Evolutionary conservation across 2,113 vertebrate genomes (phyloP).

Genomic region (Hiodon alosoides): DNA sequence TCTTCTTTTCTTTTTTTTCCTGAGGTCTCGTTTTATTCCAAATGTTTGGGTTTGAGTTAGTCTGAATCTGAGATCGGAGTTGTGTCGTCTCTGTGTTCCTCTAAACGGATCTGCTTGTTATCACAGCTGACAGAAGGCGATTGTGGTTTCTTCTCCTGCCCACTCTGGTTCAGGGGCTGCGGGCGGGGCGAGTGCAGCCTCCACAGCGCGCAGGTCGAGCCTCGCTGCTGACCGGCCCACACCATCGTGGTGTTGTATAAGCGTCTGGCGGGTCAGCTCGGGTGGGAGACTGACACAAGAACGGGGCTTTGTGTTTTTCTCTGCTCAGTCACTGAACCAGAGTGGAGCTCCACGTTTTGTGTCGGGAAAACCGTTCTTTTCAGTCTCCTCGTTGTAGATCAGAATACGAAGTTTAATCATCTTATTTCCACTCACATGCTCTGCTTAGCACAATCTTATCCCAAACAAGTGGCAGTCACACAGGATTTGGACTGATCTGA

Average conservation of each 20-base stretch:
- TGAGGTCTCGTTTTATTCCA: neutral
- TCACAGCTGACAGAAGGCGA: slow-evolving; percentile 8
- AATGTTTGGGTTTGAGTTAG: neutral
- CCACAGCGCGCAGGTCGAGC: neutral
- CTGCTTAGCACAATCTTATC: neutral
- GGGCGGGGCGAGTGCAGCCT: neutral
- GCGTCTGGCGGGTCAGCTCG: neutral
- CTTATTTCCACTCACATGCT: slow-evolving; percentile 19
- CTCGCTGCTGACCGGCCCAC: neutral
- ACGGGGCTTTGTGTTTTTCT: slow-evolving; percentile 16
- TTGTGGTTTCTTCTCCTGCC: neutral
- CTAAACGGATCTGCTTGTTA: slow-evolving; percentile 13
- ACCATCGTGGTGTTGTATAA: neutral
- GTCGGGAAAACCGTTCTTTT: slow-evolving; percentile 23
- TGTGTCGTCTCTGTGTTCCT: slow-evolving; percentile 4
- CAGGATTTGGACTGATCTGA: too few species aligned
- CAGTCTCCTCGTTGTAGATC: slow-evolving; percentile 4
- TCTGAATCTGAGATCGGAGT: neutral
- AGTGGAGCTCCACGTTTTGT: slow-evolving; percentile 1
- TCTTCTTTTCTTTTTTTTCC: neutral
- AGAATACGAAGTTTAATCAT: slow-evolving; percentile 3
- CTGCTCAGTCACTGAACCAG: slow-evolving; percentile 30
- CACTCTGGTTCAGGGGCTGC: neutral
- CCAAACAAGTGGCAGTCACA: neutral
- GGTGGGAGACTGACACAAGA: slow-evolving; percentile 21